These are phyloP conservation scores for Chaenocephalus aceratus DNA, from an alignment of 2,113 vertebrate species.

Conservation along the genomic window DNA sequence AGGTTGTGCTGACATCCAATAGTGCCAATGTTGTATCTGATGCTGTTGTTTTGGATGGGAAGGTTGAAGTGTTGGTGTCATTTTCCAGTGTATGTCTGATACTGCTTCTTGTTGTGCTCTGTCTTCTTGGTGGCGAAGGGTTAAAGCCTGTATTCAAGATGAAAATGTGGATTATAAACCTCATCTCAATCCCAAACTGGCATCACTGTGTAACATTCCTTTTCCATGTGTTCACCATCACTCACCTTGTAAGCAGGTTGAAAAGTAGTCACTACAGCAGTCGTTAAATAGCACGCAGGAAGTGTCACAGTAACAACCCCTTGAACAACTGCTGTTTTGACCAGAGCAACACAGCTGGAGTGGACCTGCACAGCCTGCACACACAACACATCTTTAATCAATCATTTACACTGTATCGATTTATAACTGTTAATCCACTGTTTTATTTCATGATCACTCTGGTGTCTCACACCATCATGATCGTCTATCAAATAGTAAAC, in stretches of 20 bases:
- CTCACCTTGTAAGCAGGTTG: constrained; percentile 47
- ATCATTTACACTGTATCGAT: not conserved
- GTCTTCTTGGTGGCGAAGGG: not conserved
- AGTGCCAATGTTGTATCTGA: not conserved
- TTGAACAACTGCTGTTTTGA: not conserved
- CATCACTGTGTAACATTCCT: not conserved
- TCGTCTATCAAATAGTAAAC: not conserved
- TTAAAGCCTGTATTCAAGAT: not conserved
- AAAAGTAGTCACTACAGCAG: constrained; percentile 60
- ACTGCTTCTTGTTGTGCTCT: not conserved
- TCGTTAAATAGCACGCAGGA: rapidly evolving
- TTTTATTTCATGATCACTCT: not conserved
- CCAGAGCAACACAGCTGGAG: constrained; percentile 62
- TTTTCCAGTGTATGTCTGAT: not conserved
- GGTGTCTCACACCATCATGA: not conserved
- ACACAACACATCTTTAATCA: not conserved
- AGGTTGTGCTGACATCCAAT: not conserved
- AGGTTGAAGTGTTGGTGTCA: not conserved
- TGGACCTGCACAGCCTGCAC: constrained; percentile 65
- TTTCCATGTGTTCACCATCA: not conserved
- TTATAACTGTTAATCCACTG: not conserved
- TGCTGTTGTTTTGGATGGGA: not conserved
- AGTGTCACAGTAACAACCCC: constrained; percentile 51
- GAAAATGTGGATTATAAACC: not conserved
- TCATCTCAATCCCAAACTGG: not conserved